Evolutionary conservation across 2,888 invertebrate genomes (phyloP), one percentile per base, ranked within the genome.

Genomic region (Luperina nickerlii): DNA sequence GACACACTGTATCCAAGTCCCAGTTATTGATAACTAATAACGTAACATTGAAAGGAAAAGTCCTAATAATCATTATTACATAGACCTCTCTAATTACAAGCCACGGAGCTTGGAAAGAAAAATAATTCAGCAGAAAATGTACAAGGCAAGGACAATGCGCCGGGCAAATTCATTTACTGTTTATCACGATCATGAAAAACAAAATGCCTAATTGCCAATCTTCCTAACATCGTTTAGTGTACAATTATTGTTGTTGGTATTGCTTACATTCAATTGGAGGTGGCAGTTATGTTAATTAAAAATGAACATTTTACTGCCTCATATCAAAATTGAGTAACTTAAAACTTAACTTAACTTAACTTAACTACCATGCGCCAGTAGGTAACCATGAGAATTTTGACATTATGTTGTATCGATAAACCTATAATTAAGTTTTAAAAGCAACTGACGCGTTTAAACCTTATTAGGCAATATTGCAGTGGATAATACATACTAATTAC

Each of bases 341-440:
- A n/a, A n/a, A n/a, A n/a, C n/a, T n/a, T n/a, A n/a, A n/a, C n/a
- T n/a, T n/a, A n/a, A n/a, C n/a, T n/a, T n/a, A n/a, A n/a, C n/a
- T n/a, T n/a, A n/a, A 68, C 65, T 9, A n/a, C 66, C 15, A 71
- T 54, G 24, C n/a, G 45, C 45, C 48, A n/a, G 60, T 83, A 85
- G 18, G 60, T 86, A 83, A 76, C 76, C 78, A 62, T 83, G 86
- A 83, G 70, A 72, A 74, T 86, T 76, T 78, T 76, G 76, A 86
- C 74, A 79, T 85, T 42, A 71, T 42, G 62, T 45, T 76, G 48
- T 85, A 74, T 78, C 78, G 76, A 78, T 84, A 87, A 81, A 76
- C 85, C 81, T 78, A 69, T 74, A 84, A 85, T 87, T 85, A 81
- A 67, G 60, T 75, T 87, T 87, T 78, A 76, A 78, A 81, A 81